Base-by-base conservation (phyloP, 2,113 vertebrate species). In the Psephotus haematonotus region DNA sequence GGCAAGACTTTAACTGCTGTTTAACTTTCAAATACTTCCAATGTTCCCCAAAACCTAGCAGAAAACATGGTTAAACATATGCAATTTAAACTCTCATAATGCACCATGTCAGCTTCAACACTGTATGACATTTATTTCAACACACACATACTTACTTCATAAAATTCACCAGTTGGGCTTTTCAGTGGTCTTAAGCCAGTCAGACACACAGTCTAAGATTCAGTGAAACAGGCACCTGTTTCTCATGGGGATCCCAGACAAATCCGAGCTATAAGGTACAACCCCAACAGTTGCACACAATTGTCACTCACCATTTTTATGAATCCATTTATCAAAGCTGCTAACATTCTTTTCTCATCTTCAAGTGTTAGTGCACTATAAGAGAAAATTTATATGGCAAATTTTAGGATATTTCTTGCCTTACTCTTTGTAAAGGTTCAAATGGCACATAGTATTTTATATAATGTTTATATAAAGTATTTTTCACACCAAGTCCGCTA, bases 321-420 rank as follows among this genome's bases (percentile, higher is more conserved):
- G 97, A 99, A 99, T 86, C 99, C 99, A 86, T 98, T 99, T 95
- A 99, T 99, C 91, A 99, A 97, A 92, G 98, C 95, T 77, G 99
- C 97, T 92, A 99, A 95, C 82, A 93, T 99, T 91, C 99, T 97
- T 87, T 99, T 99, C 97, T 99, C 99, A 79, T 99, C 99, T 80
- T 99, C 99, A 2, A 99, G 98, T 6, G 99, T 99, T 60, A 99
- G 98, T 44, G 99, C 99, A 55, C 99, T 99, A 70, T 9, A 94
- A 97, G 72, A 92, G 91, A 96, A 92, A 91, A 71, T 29, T 13
- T 44, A 81, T 25, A 67, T n/a, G 44, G 91, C 82, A 93, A 71
- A 85, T 82, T 86, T 67, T 53, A 69, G 41, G 68, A 50, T 59
- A 63, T 15, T 25, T 6, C 33, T 75, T 37, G 83, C 25, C 31